These are phyloP conservation scores for Staurois parvus DNA, from an alignment of 2,797 vertebrate species.

Conservation along the genomic window DNA sequence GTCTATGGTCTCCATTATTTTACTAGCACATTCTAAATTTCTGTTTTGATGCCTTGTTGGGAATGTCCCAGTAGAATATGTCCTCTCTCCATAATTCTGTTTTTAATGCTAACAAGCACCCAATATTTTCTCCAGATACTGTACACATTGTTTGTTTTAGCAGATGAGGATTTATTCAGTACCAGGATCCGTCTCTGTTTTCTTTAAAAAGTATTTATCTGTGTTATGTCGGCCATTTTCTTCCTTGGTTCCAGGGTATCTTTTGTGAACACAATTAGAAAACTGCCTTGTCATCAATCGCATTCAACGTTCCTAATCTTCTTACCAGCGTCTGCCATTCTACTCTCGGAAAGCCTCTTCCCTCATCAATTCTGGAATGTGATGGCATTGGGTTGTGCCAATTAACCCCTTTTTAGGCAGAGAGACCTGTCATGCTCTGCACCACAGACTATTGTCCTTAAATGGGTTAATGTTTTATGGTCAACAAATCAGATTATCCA, in stretches of 20 bases:
- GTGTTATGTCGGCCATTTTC: slow-evolving; percentile 36
- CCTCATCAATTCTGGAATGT: slow-evolving; percentile 67
- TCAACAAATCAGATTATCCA: slow-evolving; percentile 69
- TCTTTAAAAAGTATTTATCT: slow-evolving; percentile 40
- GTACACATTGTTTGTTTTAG: background rate
- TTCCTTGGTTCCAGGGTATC: slow-evolving; percentile 34
- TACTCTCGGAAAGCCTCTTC: slow-evolving; percentile 63
- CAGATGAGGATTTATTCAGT: slow-evolving; percentile 11
- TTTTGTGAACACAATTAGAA: slow-evolving; percentile 49
- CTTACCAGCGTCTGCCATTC: slow-evolving; percentile 63
- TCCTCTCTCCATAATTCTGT: background rate
- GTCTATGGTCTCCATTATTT: background rate
- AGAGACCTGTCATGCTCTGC: slow-evolving; percentile 15
- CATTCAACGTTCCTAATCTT: slow-evolving; percentile 67
- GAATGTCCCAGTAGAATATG: background rate
- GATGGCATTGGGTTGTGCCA: slow-evolving; percentile 62
- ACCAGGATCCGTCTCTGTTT: slow-evolving; percentile 27
- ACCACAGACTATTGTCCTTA: slow-evolving; percentile 15
- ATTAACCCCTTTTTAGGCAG: slow-evolving; percentile 65
- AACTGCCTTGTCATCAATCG: slow-evolving; percentile 55
- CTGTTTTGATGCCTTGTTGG: background rate
- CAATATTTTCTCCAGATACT: background rate
- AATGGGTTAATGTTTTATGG: slow-evolving; percentile 49
- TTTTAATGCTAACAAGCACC: background rate
- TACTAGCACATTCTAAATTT: background rate